Evolutionary conservation across 2,113 vertebrate genomes (phyloP).

Genomic region (Gnathonemus longibarbis): DNA sequence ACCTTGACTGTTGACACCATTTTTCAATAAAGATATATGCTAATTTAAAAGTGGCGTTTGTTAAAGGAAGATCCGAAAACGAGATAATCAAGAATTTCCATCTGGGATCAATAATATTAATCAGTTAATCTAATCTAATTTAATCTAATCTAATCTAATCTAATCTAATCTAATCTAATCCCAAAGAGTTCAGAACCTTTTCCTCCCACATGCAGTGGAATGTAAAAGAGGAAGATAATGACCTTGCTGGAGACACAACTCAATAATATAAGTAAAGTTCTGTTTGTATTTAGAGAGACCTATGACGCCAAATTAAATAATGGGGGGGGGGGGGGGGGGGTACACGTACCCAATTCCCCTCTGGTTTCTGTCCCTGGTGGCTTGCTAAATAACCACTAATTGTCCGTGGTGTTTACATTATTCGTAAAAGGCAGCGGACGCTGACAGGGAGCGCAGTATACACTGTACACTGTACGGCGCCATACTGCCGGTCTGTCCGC

Average conservation of each 20-base stretch:
- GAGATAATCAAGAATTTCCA: background rate
- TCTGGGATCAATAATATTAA: background rate
- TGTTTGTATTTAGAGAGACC: background rate
- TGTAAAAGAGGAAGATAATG: background rate
- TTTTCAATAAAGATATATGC: background rate
- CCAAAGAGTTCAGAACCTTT: background rate
- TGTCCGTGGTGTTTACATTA: background rate
- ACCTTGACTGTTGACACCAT: background rate
- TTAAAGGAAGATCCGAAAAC: background rate
- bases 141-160: background rate
- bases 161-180: background rate
- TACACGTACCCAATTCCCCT: background rate
- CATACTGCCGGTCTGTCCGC: background rate
- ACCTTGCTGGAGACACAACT: background rate
- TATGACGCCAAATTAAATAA: background rate
- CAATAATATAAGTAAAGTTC: background rate
- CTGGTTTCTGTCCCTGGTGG: background rate
- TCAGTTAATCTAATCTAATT: background rate
- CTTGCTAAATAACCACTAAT: background rate
- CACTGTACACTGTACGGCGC: background rate
- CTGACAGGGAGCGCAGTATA: background rate
- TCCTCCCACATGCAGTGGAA: background rate
- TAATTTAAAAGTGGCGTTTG: background rate
- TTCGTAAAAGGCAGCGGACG: background rate
- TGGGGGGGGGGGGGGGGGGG: background rate